A percentile compares a stretch with the other conserved stretches of the same genome.
phyloP scores from a whole-genome alignment of 37 sponge, comb jelly and placozoan genomes.

The Petrosia ficiformis region DNA sequence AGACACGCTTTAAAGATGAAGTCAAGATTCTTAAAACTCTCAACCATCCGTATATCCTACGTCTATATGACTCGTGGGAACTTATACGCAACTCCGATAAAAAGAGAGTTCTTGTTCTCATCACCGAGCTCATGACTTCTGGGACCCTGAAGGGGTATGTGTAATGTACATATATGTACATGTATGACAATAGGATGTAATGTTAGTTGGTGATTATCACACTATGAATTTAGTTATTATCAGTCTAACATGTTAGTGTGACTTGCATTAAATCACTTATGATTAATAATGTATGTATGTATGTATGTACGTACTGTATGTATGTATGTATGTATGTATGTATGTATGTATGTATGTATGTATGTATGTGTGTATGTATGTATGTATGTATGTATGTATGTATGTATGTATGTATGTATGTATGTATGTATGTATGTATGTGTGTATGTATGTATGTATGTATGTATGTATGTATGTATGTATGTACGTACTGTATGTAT shows the following conservation, averaged over 20 bases:
- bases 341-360: too few species aligned
- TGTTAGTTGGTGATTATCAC: background rate
- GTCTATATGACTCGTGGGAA: conserved; percentile 93
- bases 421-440: too few species aligned
- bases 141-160: conserved; percentile 96
- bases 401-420: too few species aligned
- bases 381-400: too few species aligned
- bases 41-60: conserved; percentile 94
- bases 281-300: too few species aligned
- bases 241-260: background rate
- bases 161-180: background rate
- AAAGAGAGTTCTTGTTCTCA: conserved; percentile 74
- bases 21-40: conserved; percentile 91
- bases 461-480: too few species aligned
- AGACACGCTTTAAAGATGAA: conserved; percentile 88
- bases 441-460: too few species aligned
- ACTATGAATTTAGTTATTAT: background rate
- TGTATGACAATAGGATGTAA: background rate
- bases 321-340: too few species aligned
- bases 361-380: too few species aligned
- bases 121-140: conserved; percentile 98
- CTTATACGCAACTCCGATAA: conserved; percentile 11
- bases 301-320: too few species aligned
- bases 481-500: too few species aligned
- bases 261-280: too few species aligned